phyloP scores from a whole-genome alignment of 2,797 vertebrate genomes.

The Helostoma temminkii region DNA sequence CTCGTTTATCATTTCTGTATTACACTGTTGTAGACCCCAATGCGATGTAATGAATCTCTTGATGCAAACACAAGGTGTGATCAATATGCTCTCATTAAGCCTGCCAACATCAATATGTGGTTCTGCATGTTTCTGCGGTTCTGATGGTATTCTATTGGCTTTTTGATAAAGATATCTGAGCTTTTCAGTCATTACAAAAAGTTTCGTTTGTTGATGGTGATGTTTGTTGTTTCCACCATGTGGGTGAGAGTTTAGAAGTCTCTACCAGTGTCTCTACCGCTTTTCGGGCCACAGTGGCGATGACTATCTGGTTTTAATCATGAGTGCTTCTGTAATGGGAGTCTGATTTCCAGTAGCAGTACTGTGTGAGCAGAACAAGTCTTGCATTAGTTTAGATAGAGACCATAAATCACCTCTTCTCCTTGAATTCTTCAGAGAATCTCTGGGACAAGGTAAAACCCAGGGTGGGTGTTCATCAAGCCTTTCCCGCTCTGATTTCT shows the following conservation, averaged over 20 bases:
- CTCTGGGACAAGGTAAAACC: constrained; percentile 28
- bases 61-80: background rate
- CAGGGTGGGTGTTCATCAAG: constrained; percentile 35
- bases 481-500: background rate
- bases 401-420: constrained; percentile 62
- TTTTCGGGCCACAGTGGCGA: constrained; percentile 28
- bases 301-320: constrained; percentile 65
- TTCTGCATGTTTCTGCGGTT: background rate
- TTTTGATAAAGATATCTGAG: background rate
- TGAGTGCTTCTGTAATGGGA: constrained; percentile 43
- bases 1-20: background rate
- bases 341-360: constrained; percentile 53
- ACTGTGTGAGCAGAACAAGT: constrained; percentile 50
- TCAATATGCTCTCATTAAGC: constrained; percentile 30
- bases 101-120: background rate
- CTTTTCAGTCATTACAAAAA: background rate
- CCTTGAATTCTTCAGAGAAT: constrained; percentile 39
- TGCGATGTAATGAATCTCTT: background rate
- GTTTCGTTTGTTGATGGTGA: background rate
- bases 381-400: constrained; percentile 52
- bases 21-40: background rate
- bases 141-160: background rate
- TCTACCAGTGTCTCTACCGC: too few relatives aligned
- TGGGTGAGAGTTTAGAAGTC: too few relatives aligned
- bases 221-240: background rate